Evolutionary conservation across 1,140 invertebrate genomes (phyloP).

Genomic region (Venturia canescens): DNA sequence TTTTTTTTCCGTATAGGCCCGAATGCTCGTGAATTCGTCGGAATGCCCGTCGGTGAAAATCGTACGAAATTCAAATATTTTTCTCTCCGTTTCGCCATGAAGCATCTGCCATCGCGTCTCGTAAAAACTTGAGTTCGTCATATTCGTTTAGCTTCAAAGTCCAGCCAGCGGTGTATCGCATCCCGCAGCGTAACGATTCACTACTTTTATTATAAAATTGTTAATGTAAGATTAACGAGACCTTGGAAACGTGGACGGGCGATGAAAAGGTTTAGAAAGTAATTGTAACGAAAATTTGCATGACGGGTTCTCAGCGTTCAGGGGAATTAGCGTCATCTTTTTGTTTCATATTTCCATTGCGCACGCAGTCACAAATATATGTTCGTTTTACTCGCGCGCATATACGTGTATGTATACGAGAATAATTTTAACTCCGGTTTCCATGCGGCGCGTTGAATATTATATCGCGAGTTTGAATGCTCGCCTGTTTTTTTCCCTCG

Average conservation of each 20-base stretch:
- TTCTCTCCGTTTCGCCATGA: no score
- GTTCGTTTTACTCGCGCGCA: not conserved
- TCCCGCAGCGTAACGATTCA: not conserved
- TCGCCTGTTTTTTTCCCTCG: not conserved
- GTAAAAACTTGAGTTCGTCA: no score
- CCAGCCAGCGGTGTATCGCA: no score
- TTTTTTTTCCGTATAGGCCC: not conserved
- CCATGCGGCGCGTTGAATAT: constrained; percentile 10
- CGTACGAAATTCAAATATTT: no score
- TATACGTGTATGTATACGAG: not conserved
- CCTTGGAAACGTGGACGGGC: not conserved
- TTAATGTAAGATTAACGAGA: not conserved
- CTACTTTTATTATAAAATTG: not conserved
- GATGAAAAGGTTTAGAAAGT: not conserved
- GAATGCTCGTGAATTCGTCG: no score
- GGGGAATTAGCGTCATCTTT: no score
- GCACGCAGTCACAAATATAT: not conserved
- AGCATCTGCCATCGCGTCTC: no score
- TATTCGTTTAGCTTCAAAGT: no score
- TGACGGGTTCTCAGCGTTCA: no score
- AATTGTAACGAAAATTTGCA: not conserved
- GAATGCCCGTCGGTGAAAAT: no score
- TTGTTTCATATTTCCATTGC: not conserved
- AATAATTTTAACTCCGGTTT: not conserved
- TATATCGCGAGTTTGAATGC: constrained; percentile 6